Percentiles rank a stretch among this genome's conserved stretches.
Conservation (phyloP, 2,113 vertebrate species). For the Bos indicus region DNA sequence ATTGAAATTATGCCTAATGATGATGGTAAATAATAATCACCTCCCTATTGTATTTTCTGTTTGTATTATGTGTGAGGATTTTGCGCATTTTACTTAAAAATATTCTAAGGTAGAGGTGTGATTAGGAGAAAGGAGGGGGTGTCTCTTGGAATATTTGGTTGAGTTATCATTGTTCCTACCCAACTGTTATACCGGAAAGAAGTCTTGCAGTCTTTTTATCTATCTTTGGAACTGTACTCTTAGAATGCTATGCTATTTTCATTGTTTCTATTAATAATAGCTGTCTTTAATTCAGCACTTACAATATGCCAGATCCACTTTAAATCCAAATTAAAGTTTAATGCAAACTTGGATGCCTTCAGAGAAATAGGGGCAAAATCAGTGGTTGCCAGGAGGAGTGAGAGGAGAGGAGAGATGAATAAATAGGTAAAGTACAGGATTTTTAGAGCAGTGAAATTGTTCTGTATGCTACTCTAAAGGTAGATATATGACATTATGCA, state of each 20-base stretch:
- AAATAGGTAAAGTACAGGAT: background rate
- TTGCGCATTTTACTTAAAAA: constrained; percentile 52
- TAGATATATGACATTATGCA: background rate
- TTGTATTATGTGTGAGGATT: constrained; percentile 12
- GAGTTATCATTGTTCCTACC: background rate
- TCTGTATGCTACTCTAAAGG: background rate
- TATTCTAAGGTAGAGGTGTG: background rate
- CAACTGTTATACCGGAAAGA: background rate
- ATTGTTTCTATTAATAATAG: background rate
- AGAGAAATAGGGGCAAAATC: background rate
- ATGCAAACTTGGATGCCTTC: background rate
- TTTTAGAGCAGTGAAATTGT: background rate
- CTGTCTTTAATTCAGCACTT: background rate
- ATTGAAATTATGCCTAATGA: constrained; percentile 33
- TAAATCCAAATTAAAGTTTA: constrained; percentile 24
- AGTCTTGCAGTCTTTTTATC: background rate
- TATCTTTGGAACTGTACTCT: background rate
- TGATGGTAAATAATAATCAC: constrained; percentile 54
- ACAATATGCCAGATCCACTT: background rate
- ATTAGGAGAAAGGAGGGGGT: background rate
- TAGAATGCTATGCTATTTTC: background rate
- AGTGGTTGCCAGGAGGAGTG: background rate
- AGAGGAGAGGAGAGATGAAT: background rate
- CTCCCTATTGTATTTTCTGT: constrained; percentile 20
- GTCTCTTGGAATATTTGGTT: background rate